Percentiles rank a stretch among this genome's conserved stretches.
Evolutionary conservation across 1,140 invertebrate genomes (phyloP).

Genomic region (Temnothorax longispinosus): DNA sequence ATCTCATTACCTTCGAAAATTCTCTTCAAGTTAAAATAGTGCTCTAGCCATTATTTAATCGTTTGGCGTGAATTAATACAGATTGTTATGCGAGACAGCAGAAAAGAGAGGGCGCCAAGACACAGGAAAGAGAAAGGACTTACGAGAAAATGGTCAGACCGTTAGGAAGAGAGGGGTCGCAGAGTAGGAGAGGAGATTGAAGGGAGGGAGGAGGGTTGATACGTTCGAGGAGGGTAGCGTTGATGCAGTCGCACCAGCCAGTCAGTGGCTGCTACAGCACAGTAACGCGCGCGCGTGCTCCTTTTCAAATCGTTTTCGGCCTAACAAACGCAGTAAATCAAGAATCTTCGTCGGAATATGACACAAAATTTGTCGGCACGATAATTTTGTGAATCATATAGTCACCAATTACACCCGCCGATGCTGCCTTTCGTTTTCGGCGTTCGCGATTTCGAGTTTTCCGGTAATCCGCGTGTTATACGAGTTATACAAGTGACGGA

Average conservation of each 20-base stretch:
- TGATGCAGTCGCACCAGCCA: constrained; percentile 76
- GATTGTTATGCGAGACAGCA: constrained; percentile 1
- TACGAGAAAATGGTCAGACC: constrained; percentile 46
- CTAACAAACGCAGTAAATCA: background rate
- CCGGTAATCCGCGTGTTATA: background rate
- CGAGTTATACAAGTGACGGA: constrained; percentile 15
- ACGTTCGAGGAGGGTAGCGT: constrained; percentile 77
- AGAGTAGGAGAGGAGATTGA: constrained; percentile 49
- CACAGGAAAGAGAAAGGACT: constrained; percentile 20
- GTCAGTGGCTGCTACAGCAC: constrained; percentile 79
- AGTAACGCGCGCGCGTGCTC: constrained; percentile 73
- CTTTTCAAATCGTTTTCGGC: constrained; percentile 33
- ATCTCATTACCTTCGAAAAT: background rate
- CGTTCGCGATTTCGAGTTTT: background rate
- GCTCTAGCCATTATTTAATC: background rate
- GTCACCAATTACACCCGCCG: background rate
- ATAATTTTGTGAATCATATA: background rate
- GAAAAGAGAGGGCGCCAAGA: background rate
- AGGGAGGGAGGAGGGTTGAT: constrained; percentile 65
- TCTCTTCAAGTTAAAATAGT: background rate
- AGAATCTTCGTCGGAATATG: constrained; percentile 5
- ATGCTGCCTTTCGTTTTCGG: background rate
- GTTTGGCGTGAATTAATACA: background rate
- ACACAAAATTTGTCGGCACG: constrained; percentile 43
- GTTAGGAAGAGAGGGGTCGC: background rate